Conservation (phyloP, 2,113 vertebrate species). For the Salvelinus namaycush region DNA sequence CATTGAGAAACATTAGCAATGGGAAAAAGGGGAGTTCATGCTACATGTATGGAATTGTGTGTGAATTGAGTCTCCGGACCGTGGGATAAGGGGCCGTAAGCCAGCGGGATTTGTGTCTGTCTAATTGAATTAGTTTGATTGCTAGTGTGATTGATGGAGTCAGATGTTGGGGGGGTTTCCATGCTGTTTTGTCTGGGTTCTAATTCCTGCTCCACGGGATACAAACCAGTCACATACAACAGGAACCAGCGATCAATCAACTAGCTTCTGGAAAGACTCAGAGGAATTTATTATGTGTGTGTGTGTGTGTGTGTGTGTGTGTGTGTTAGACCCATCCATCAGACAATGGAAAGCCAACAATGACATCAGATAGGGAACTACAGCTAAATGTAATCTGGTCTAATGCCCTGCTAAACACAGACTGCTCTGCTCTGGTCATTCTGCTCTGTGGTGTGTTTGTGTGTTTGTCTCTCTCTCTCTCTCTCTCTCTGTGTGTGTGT, state of each 20-base stretch:
- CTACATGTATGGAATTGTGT: conserved; percentile 61
- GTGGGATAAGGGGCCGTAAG: conserved; percentile 31
- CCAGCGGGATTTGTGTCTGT: too few species aligned
- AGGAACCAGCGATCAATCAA: conserved; percentile 73
- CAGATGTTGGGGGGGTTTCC: conserved; percentile 61
- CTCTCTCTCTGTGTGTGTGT: not conserved
- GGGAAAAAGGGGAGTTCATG: conserved; percentile 45
- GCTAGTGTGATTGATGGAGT: too few species aligned
- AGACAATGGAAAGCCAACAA: conserved; percentile 70
- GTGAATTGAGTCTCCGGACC: conserved; percentile 67
- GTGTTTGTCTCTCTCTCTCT: not conserved
- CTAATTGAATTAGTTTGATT: too few species aligned
- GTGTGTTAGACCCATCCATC: conserved; percentile 33
- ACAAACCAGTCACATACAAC: conserved; percentile 70
- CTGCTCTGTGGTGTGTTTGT: conserved; percentile 60
- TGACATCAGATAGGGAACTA: conserved; percentile 72
- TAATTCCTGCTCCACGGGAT: conserved; percentile 72
- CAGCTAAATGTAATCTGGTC: conserved; percentile 72
- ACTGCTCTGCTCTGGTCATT: conserved; percentile 47
- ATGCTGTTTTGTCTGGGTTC: conserved; percentile 57
- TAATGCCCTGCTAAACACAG: conserved; percentile 72
- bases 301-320: too few species aligned
- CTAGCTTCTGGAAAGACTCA: conserved; percentile 54
- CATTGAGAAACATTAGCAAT: conserved; percentile 62
- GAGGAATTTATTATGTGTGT: not conserved